Evolutionary conservation across 2,888 invertebrate species (phyloP).

Genomic region (Mythimna ferrago): DNA sequence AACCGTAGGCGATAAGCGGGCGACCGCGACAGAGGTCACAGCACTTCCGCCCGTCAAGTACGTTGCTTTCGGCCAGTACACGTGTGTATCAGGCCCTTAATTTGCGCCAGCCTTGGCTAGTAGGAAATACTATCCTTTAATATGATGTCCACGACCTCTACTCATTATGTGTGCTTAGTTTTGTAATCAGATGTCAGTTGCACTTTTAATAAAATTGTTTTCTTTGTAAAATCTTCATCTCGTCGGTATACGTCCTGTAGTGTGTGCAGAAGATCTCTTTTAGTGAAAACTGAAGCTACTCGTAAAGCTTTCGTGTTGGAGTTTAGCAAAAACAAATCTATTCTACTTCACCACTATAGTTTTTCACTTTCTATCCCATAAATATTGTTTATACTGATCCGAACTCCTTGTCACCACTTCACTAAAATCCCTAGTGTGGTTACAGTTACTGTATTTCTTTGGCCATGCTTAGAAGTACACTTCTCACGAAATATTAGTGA

Average conservation of each 20-base stretch:
- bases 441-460: too few species aligned
- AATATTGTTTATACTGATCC: too few species aligned
- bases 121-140: slow-evolving; percentile 53
- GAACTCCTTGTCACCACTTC: too few species aligned
- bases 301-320: too few species aligned
- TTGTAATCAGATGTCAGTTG: neutral
- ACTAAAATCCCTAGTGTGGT: too few species aligned
- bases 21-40: slow-evolving; percentile 73
- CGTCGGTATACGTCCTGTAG: neutral
- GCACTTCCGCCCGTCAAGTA: slow-evolving; percentile 72
- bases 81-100: slow-evolving; percentile 61
- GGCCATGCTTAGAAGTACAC: too few species aligned
- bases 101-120: slow-evolving; percentile 51
- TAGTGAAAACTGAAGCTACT: neutral
- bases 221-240: neutral
- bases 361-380: too few species aligned
- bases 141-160: slow-evolving; percentile 33
- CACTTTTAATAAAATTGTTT: neutral
- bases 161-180: slow-evolving; percentile 28
- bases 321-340: too few species aligned
- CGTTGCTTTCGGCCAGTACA: slow-evolving; percentile 62
- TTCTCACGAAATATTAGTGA: too few species aligned
- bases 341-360: too few species aligned
- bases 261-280: neutral
- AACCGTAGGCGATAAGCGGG: slow-evolving; percentile 68